Conservation (phyloP, 2,797 vertebrate genomes). For the Etheostoma nigrum region DNA sequence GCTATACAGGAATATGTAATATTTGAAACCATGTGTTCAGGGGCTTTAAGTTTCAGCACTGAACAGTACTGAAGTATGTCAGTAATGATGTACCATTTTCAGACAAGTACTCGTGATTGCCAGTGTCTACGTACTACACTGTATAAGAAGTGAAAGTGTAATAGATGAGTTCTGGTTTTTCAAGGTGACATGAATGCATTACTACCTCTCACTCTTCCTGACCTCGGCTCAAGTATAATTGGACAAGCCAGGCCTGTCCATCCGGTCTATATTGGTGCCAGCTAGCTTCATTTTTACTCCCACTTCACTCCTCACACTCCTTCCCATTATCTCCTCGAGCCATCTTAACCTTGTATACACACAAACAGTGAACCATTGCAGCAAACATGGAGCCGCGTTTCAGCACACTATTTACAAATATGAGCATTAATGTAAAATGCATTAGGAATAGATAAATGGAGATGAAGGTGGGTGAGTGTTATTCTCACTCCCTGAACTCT, state of each 20-base stretch:
- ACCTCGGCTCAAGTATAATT: constrained; percentile 71
- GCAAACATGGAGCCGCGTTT: constrained; percentile 64
- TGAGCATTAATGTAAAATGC: constrained; percentile 78
- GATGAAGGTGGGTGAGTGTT: constrained; percentile 59
- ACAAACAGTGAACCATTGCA: constrained; percentile 64
- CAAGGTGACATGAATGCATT: constrained; percentile 58
- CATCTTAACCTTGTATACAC: constrained; percentile 65
- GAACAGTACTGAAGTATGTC: not conserved
- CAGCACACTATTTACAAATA: constrained; percentile 76
- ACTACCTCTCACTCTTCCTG: constrained; percentile 44
- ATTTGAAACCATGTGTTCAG: not conserved
- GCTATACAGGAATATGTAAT: too few species aligned
- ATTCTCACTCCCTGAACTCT: constrained; percentile 52
- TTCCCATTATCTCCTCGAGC: constrained; percentile 53
- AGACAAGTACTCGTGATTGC: not conserved
- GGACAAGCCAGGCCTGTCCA: constrained; percentile 60
- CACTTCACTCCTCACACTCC: constrained; percentile 16
- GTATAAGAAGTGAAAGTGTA: constrained; percentile 9
- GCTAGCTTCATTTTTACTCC: constrained; percentile 36
- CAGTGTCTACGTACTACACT: not conserved
- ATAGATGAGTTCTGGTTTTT: constrained; percentile 39
- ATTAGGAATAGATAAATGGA: constrained; percentile 71
- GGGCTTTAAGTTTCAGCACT: not conserved
- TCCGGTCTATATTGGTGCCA: constrained; percentile 47
- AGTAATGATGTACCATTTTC: not conserved